A percentile compares a stretch with the other conserved stretches of the same genome.
Conservation (phyloP, 1,140 invertebrate species). For the Ylistrum balloti region DNA sequence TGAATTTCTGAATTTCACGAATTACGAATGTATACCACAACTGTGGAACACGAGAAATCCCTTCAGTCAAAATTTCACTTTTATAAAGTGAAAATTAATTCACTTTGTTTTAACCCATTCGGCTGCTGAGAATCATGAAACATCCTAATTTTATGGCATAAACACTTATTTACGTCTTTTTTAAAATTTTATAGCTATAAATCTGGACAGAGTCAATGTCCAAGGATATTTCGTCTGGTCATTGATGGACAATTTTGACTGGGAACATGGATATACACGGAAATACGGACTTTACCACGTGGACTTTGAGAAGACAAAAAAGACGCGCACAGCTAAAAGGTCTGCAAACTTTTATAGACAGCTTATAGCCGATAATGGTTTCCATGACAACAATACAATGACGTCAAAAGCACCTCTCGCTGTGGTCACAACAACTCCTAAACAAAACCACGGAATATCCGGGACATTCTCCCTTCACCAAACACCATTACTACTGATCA, state of each 20-base stretch:
- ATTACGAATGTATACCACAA: too few relatives aligned
- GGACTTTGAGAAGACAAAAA: conserved; percentile 86
- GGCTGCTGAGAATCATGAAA: too few relatives aligned
- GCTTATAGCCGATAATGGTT: neutral
- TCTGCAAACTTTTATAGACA: conserved; percentile 2
- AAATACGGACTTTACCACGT: conserved; percentile 90
- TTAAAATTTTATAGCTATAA: conserved; percentile 83
- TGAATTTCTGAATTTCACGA: too few relatives aligned
- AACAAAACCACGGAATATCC: neutral
- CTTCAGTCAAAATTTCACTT: too few relatives aligned
- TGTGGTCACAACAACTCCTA: neutral
- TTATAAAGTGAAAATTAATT: too few relatives aligned
- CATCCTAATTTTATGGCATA: too few relatives aligned
- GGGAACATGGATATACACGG: conserved; percentile 84
- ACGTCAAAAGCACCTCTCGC: neutral
- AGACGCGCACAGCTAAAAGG: neutral
- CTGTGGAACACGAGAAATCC: too few relatives aligned
- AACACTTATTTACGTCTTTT: neutral
- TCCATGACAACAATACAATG: neutral
- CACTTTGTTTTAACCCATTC: too few relatives aligned
- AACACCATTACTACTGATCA: too few relatives aligned
- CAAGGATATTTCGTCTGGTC: conserved; percentile 89
- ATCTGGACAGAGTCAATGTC: conserved; percentile 87
- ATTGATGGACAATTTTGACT: conserved; percentile 92
- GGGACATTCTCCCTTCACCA: neutral